These are phyloP conservation scores for Hyposmocoma kahamanoa DNA, from an alignment of 1,140 invertebrate genomes.

Conservation along the genomic window DNA sequence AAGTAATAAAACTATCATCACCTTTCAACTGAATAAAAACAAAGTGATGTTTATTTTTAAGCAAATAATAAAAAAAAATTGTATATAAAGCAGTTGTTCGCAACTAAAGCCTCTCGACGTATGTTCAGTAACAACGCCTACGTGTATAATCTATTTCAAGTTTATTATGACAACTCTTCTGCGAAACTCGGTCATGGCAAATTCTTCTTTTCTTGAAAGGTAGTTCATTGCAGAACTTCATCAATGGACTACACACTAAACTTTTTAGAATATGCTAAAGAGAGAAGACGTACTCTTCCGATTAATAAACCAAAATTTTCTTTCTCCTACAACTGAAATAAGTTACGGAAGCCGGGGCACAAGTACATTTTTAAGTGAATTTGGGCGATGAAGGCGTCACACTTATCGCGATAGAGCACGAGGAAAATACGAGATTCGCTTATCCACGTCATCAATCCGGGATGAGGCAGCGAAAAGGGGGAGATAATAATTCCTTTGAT, in stretches of 20 bases:
- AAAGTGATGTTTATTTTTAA: too few relatives aligned
- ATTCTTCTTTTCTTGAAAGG: not conserved
- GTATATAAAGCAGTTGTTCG: too few relatives aligned
- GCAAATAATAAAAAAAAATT: too few relatives aligned
- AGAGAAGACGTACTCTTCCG: not conserved
- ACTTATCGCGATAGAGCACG: conserved; percentile 2
- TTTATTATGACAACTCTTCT: too few relatives aligned
- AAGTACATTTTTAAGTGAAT: not conserved
- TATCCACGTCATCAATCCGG: conserved; percentile 2
- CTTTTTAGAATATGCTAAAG: not conserved
- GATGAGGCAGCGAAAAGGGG: not conserved
- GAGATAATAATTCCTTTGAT: conserved; percentile 4
- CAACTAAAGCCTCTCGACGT: too few relatives aligned
- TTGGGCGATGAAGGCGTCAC: not conserved
- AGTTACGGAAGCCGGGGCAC: too few relatives aligned
- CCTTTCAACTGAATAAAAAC: too few relatives aligned
- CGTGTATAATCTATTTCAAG: too few relatives aligned
- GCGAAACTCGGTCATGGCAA: not conserved
- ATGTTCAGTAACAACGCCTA: too few relatives aligned
- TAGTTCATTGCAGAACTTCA: not conserved
- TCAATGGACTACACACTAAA: not conserved
- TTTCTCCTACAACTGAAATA: too few relatives aligned
- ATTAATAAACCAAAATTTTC: too few relatives aligned
- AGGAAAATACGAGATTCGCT: not conserved
- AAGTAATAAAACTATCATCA: too few relatives aligned